These are phyloP conservation scores for Acrobasis consociella DNA, from an alignment of 2,888 invertebrate species.

Conservation along the genomic window DNA sequence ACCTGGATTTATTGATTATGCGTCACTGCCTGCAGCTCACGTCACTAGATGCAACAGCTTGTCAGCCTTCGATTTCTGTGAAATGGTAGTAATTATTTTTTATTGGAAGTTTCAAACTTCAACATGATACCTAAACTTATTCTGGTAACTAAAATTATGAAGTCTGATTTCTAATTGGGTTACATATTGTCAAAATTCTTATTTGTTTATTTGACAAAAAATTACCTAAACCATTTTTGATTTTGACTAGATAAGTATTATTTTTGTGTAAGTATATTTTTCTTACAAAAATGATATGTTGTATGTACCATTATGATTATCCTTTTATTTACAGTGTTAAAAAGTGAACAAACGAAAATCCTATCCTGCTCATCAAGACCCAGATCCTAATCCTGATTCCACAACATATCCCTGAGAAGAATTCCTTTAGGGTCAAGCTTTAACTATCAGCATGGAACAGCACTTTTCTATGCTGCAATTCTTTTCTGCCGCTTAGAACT, in stretches of 20 bases:
- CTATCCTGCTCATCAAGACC: neutral
- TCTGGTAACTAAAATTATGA: no score
- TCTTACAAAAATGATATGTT: no score
- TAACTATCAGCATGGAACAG: no score
- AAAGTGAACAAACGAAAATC: neutral
- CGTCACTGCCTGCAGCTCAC: constrained; percentile 21
- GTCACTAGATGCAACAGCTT: constrained; percentile 12
- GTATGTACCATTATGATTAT: no score
- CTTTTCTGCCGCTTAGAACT: no score
- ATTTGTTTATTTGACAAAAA: no score
- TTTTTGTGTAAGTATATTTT: no score
- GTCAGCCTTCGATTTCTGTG: constrained; percentile 9
- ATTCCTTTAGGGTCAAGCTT: neutral
- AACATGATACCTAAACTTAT: no score
- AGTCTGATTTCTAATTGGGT: no score
- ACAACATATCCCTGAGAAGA: neutral
- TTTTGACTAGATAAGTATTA: no score
- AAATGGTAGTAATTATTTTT: neutral
- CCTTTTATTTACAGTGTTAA: neutral
- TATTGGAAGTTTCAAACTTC: neutral
- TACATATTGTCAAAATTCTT: neutral
- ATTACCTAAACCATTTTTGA: no score
- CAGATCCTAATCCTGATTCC: neutral
- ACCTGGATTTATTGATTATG: constrained; percentile 66
- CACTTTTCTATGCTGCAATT: no score